phyloP scores from a whole-genome alignment of 2,888 invertebrate genomes.

The Helobdella robusta region DNA sequence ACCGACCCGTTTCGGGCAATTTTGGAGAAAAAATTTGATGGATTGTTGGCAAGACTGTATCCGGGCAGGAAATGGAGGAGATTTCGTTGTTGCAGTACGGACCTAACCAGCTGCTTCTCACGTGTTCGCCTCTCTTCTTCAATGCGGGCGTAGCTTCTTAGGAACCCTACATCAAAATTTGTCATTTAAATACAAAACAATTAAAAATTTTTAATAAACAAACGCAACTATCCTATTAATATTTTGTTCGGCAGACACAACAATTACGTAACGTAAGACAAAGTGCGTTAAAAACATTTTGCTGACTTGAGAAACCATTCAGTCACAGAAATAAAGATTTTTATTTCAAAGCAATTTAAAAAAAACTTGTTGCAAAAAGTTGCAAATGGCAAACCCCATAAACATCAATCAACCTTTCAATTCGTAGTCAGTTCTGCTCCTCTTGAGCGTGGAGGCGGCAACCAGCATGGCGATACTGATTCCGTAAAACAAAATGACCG shows the following conservation, averaged over 20 bases:
- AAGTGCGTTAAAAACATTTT: not conserved
- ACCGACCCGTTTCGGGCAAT: not conserved
- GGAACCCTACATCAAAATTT: conserved; percentile 27
- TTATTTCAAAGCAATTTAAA: not conserved
- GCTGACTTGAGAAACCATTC: not conserved
- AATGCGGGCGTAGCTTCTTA: conserved; percentile 32
- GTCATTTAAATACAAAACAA: not conserved
- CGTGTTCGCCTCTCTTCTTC: conserved; percentile 25
- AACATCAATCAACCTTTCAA: conserved; percentile 33
- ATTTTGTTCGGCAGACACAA: not conserved
- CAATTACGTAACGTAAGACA: not conserved
- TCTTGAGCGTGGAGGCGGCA: conserved; percentile 29
- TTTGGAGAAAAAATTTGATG: conserved; percentile 13
- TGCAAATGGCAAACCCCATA: too few species aligned
- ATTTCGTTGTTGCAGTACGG: conserved; percentile 27
- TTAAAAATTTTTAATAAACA: not conserved
- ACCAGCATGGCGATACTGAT: conserved; percentile 33
- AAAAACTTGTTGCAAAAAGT: too few species aligned
- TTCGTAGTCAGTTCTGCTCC: conserved; percentile 31
- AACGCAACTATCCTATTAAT: not conserved
- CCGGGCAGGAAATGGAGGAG: conserved; percentile 28
- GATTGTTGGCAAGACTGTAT: not conserved
- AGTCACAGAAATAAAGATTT: not conserved
- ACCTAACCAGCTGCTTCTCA: conserved; percentile 30
- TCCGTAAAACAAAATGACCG: conserved; percentile 34